Evolutionary conservation across 2,888 invertebrate species (phyloP).

Genomic region (Ypsolopha sequella): DNA sequence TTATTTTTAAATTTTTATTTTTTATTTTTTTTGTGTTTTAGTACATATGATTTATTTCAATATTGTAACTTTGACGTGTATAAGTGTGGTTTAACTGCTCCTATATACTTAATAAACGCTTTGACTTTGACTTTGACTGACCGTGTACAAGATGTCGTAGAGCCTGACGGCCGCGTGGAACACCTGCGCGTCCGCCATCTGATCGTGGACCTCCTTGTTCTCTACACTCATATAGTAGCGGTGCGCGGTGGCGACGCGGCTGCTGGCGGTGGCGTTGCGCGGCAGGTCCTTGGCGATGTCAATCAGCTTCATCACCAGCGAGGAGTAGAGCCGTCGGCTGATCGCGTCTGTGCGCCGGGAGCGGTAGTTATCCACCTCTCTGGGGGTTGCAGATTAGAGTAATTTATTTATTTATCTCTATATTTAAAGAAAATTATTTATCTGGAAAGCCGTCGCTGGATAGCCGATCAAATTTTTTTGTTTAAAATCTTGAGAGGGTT

Average conservation of each 20-base stretch:
- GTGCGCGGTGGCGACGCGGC: slow-evolving; percentile 47
- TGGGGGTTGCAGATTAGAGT: slow-evolving; percentile 12
- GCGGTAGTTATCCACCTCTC: slow-evolving; percentile 57
- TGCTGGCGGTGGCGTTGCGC: slow-evolving; percentile 25
- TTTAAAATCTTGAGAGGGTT: too few relatives aligned
- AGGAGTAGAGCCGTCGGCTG: slow-evolving; percentile 50
- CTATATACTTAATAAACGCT: too few relatives aligned
- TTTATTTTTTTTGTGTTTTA: too few relatives aligned
- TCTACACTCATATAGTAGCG: slow-evolving; percentile 49
- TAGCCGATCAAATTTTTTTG: too few relatives aligned
- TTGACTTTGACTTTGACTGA: too few relatives aligned
- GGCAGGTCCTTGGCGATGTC: slow-evolving; percentile 58
- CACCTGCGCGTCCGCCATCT: slow-evolving; percentile 54
- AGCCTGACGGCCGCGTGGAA: slow-evolving; percentile 47
- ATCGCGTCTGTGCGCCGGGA: slow-evolving; percentile 51
- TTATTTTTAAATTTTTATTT: too few relatives aligned
- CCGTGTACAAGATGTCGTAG: slow-evolving; percentile 49
- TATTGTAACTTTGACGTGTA: too few relatives aligned
- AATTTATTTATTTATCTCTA: too few relatives aligned
- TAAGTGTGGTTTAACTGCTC: too few relatives aligned
- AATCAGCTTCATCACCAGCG: slow-evolving; percentile 55
- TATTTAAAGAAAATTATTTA: too few relatives aligned
- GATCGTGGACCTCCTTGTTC: slow-evolving; percentile 46
- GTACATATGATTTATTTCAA: too few relatives aligned
- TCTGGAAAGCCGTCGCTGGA: too few relatives aligned